Percentiles rank a stretch among this genome's conserved stretches.
phyloP scores from a whole-genome alignment of 2,797 vertebrate genomes.

The Enteromius fasciolatus region DNA sequence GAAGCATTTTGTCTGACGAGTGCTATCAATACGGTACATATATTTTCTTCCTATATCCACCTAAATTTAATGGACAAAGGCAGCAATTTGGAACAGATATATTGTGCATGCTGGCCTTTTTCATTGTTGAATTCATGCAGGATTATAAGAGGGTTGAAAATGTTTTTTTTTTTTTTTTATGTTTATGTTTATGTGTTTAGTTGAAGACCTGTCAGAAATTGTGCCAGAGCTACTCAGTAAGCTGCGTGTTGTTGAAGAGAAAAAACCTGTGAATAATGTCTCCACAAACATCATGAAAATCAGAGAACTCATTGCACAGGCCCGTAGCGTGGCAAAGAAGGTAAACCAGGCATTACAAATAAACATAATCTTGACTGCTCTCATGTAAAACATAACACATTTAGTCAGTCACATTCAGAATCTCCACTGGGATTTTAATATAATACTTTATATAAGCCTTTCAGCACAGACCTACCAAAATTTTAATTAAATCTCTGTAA shows the following conservation, averaged over 20 bases:
- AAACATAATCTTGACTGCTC: neutral
- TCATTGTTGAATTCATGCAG: neutral
- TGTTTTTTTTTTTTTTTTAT: neutral
- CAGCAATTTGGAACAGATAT: neutral
- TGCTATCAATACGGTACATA: neutral
- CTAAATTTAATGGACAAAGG: neutral
- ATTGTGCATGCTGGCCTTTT: neutral
- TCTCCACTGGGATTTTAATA: neutral
- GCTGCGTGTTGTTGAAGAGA: constrained; percentile 88
- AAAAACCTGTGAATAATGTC: constrained; percentile 89
- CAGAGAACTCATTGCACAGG: constrained; percentile 94
- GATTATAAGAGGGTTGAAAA: neutral
- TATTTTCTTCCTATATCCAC: neutral
- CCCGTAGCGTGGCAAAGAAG: constrained; percentile 94
- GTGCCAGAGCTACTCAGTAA: constrained; percentile 89
- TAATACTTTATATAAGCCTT: neutral
- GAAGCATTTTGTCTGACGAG: neutral
- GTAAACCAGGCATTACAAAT: constrained; percentile 69
- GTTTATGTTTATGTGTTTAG: constrained; percentile 69
- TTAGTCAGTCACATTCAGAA: neutral
- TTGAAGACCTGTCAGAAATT: constrained; percentile 86
- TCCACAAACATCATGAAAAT: constrained; percentile 92
- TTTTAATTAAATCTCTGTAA: neutral
- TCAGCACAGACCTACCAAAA: neutral
- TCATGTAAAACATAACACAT: neutral